Evolutionary conservation across 2,888 invertebrate species (phyloP).

Genomic region (Trissoscelio sp.): DNA sequence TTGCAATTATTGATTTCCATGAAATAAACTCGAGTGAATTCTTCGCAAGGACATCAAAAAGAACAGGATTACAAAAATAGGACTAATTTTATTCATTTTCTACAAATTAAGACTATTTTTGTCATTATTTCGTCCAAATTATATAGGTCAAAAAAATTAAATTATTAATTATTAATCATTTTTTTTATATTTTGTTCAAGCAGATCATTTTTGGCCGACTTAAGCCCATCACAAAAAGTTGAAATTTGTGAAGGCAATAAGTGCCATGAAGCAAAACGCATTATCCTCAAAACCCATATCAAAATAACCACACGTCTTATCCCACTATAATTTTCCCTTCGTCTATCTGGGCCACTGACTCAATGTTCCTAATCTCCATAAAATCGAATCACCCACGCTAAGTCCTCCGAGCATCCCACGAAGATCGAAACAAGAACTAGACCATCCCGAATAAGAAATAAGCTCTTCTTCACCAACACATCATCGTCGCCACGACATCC

Average conservation of each 20-base stretch:
- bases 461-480: slow-evolving; percentile 15
- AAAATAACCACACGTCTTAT: slow-evolving; percentile 6
- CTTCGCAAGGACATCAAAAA: too few relatives aligned
- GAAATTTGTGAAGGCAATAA: neutral
- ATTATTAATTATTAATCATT: too few relatives aligned
- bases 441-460: slow-evolving; percentile 16
- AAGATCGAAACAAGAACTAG: slow-evolving; percentile 13
- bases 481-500: neutral
- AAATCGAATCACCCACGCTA: slow-evolving; percentile 22
- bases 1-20: too few relatives aligned
- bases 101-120: too few relatives aligned
- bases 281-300: neutral
- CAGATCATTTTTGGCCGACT: too few relatives aligned
- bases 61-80: too few relatives aligned
- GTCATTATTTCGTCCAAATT: too few relatives aligned
- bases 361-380: slow-evolving; percentile 28
- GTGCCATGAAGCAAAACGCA: neutral
- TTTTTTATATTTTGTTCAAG: too few relatives aligned
- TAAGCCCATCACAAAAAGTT: neutral
- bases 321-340: slow-evolving; percentile 22
- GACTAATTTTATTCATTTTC: too few relatives aligned
- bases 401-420: slow-evolving; percentile 10
- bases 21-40: too few relatives aligned
- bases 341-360: slow-evolving; percentile 14
- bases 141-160: too few relatives aligned